Percentiles rank a stretch among this genome's conserved stretches.
These are phyloP conservation scores for Neoseiulus cucumeris DNA, from an alignment of 1,140 invertebrate genomes.

Conservation along the genomic window DNA sequence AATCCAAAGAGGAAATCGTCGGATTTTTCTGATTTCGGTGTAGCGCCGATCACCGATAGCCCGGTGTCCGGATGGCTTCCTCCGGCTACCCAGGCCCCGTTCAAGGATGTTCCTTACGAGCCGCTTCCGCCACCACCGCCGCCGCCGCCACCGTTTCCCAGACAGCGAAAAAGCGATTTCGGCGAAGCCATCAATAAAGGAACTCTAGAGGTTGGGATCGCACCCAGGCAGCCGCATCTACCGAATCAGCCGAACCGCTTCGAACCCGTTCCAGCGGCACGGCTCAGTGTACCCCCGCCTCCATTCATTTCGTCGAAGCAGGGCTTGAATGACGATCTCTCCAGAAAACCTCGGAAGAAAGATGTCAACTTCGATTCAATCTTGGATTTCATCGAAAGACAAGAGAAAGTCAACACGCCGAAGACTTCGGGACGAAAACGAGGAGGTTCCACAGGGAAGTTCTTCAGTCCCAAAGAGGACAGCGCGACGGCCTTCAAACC, in stretches of 20 bases:
- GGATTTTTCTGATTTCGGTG: neutral
- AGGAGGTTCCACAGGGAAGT: neutral
- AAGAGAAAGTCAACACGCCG: neutral
- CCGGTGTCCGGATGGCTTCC: neutral
- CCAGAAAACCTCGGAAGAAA: neutral
- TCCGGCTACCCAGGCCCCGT: neutral
- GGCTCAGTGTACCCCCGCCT: neutral
- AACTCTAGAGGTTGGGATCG: neutral
- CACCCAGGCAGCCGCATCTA: neutral
- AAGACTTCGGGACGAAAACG: neutral
- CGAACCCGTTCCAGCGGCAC: neutral
- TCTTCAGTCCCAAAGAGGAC: neutral
- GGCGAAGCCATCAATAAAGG: neutral
- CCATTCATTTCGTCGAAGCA: too few relatives aligned
- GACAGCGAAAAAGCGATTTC: neutral
- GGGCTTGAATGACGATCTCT: neutral
- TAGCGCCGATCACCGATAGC: neutral
- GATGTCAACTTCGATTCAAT: neutral
- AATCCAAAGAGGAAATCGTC: neutral
- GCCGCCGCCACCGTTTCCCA: neutral
- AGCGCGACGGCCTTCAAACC: neutral
- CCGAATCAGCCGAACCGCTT: neutral
- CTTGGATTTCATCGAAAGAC: slow-evolving; percentile 3
- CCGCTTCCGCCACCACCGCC: neutral
- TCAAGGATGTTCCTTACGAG: slow-evolving; percentile 6